Conservation (phyloP, 2,888 invertebrate species). For the Athalia rosae region DNA sequence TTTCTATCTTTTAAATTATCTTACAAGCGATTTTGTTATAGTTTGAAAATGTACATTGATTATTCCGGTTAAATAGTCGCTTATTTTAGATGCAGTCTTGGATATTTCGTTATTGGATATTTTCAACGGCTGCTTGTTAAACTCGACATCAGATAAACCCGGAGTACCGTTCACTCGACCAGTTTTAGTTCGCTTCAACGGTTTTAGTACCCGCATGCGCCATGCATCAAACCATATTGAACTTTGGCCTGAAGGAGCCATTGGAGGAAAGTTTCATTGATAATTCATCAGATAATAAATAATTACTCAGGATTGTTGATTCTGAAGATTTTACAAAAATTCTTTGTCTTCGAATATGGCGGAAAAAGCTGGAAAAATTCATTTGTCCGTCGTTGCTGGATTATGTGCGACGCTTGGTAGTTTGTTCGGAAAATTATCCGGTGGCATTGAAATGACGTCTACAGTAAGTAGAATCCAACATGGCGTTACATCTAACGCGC, state of each 20-base stretch:
- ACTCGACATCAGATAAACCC: slow-evolving; percentile 6
- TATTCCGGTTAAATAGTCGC: too few species aligned
- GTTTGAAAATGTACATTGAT: too few species aligned
- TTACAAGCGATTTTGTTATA: too few species aligned
- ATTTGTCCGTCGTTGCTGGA: slow-evolving; percentile 77
- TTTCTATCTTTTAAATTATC: too few species aligned
- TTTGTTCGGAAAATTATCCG: slow-evolving; percentile 80
- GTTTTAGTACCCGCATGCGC: slow-evolving; percentile 2
- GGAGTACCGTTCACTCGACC: slow-evolving; percentile 20
- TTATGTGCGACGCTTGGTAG: slow-evolving; percentile 79
- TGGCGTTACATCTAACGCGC: slow-evolving; percentile 52
- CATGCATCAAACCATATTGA: background rate
- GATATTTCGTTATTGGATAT: too few species aligned
- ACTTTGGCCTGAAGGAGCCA: too few species aligned
- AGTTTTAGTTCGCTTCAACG: background rate
- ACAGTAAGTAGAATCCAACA: slow-evolving; percentile 53
- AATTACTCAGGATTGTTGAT: background rate
- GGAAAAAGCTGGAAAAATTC: slow-evolving; percentile 50
- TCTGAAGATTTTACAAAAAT: background rate
- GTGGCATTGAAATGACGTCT: slow-evolving; percentile 61
- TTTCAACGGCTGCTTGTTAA: background rate
- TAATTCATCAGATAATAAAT: too few species aligned
- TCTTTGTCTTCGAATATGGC: slow-evolving; percentile 4
- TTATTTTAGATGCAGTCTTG: too few species aligned
- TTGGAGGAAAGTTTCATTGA: too few species aligned